These are phyloP conservation scores for Aphaenogaster floridana DNA, from an alignment of 1,140 invertebrate species.

Conservation along the genomic window DNA sequence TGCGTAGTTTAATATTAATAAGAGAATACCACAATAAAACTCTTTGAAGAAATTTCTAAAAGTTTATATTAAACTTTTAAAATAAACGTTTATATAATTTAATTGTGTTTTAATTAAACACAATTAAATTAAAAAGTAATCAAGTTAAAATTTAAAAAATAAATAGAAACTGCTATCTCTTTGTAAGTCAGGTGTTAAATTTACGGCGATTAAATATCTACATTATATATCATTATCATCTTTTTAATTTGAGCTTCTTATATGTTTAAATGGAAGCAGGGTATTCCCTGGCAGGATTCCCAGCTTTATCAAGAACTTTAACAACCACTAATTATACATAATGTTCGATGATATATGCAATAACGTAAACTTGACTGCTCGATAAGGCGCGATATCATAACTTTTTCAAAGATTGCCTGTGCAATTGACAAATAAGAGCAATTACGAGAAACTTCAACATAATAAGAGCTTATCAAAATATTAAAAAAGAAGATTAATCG, in stretches of 20 bases:
- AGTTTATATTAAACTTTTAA: neutral
- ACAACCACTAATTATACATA: neutral
- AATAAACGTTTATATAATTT: neutral
- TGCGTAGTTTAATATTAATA: neutral
- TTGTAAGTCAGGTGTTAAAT: neutral
- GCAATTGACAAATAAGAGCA: neutral
- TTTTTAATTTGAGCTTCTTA: neutral
- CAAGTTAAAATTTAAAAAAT: neutral
- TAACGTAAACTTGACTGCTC: neutral
- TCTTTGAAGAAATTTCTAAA: neutral
- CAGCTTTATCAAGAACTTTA: neutral
- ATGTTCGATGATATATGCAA: neutral
- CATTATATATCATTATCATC: neutral
- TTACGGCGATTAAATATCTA: neutral
- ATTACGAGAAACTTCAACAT: neutral
- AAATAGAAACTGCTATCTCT: neutral
- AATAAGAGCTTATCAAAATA: neutral
- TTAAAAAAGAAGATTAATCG: neutral
- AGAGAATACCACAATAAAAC: neutral
- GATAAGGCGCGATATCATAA: neutral
- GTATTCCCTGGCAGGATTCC: neutral
- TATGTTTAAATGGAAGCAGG: neutral
- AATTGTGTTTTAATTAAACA: neutral
- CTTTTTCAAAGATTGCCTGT: neutral
- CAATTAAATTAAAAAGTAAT: slow-evolving; percentile 1